A percentile compares a stretch with the other conserved stretches of the same genome.
Conservation (phyloP, 2,797 vertebrate genomes). For the Trachurus trachurus region DNA sequence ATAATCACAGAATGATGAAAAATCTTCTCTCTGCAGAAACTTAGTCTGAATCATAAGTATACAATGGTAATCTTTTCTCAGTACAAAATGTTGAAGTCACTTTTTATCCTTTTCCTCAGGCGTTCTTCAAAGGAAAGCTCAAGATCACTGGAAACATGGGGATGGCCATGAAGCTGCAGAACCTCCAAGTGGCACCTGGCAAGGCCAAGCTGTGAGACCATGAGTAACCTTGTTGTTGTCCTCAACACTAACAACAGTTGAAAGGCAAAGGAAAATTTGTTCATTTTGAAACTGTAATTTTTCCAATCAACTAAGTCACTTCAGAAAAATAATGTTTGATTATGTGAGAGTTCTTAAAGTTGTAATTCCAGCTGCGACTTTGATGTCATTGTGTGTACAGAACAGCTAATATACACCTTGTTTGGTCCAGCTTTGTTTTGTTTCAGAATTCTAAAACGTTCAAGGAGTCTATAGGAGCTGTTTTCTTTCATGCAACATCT, state of each 20-base stretch:
- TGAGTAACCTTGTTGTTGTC: neutral
- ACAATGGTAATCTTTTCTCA: too few relatives aligned
- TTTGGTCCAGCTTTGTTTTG: neutral
- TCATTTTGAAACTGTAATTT: neutral
- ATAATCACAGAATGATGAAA: too few relatives aligned
- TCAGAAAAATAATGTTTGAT: neutral
- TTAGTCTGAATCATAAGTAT: too few relatives aligned
- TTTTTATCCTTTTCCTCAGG: conserved; percentile 78
- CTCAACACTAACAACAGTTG: neutral
- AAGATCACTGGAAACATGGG: conserved; percentile 95
- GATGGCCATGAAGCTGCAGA: conserved; percentile 96
- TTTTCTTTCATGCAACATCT: neutral
- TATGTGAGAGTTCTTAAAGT: neutral
- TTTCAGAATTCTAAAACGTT: neutral
- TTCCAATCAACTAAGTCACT: neutral
- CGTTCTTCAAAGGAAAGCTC: conserved; percentile 95
- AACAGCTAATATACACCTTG: neutral
- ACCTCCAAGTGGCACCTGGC: conserved; percentile 89
- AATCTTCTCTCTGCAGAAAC: too few relatives aligned
- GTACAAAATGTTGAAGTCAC: too few relatives aligned
- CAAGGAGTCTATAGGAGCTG: neutral
- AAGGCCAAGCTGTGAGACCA: conserved; percentile 92
- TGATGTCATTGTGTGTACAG: neutral
- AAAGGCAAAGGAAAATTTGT: neutral
- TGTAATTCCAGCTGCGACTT: conserved; percentile 5